A percentile compares a stretch with the other conserved stretches of the same genome.
These are phyloP conservation scores for Neelides folsomi DNA, from an alignment of 2,888 invertebrate species.

Conservation along the genomic window DNA sequence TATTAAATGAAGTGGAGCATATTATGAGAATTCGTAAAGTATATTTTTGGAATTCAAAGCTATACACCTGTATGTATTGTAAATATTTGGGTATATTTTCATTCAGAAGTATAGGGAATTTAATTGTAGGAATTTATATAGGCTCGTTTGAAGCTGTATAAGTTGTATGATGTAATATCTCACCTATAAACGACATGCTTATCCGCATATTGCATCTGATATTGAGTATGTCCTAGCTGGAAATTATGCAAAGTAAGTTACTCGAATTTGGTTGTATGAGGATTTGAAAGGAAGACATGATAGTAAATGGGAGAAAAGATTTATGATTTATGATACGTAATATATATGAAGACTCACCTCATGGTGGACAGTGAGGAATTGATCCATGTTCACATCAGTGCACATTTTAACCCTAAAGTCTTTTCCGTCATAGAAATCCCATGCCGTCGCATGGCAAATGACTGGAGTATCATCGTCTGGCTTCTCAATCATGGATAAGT, in stretches of 20 bases:
- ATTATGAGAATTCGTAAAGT: too few species aligned
- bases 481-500: constrained; percentile 62
- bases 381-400: constrained; percentile 62
- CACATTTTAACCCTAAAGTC: constrained; percentile 82
- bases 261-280: constrained; percentile 6
- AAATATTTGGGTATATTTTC: too few species aligned
- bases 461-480: constrained; percentile 53
- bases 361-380: constrained; percentile 67
- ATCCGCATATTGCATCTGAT: constrained; percentile 58
- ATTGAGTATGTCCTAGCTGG: constrained; percentile 49
- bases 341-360: constrained; percentile 55
- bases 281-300: background rate
- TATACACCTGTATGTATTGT: too few species aligned
- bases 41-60: too few species aligned
- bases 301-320: too few species aligned
- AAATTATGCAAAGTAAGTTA: background rate
- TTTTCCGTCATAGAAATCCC: constrained; percentile 71
- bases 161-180: constrained; percentile 42
- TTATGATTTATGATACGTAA: too few species aligned
- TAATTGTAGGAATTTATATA: too few species aligned
- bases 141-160: too few species aligned
- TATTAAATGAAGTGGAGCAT: too few species aligned
- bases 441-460: constrained; percentile 54
- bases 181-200: constrained; percentile 57
- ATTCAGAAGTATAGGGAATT: too few species aligned